Conservation (phyloP, 2,888 invertebrate genomes). For the Sceliomorpha sp. region DNA sequence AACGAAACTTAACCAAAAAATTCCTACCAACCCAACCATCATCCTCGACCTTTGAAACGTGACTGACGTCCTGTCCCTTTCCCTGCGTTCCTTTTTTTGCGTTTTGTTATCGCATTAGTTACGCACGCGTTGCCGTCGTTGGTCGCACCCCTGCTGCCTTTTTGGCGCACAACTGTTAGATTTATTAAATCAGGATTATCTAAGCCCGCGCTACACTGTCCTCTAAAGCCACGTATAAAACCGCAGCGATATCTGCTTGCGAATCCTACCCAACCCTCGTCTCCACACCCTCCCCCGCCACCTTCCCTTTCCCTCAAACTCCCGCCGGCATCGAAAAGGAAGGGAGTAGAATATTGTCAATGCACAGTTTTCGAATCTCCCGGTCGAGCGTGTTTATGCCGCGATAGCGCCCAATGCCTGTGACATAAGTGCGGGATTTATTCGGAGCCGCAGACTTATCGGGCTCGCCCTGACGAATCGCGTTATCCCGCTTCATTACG, state of each 20-base stretch:
- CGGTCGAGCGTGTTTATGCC: constrained; percentile 29
- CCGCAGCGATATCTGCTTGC: constrained; percentile 70
- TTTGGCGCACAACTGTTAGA: constrained; percentile 78
- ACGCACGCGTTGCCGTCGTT: constrained; percentile 73
- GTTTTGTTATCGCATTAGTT: constrained; percentile 76
- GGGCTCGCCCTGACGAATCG: constrained; percentile 41
- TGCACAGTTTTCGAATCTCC: constrained; percentile 50
- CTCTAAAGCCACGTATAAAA: constrained; percentile 76
- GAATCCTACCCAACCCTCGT: no score
- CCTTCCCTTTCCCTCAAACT: constrained; percentile 33
- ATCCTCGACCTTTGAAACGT: constrained; percentile 14
- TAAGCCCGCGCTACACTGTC: constrained; percentile 77
- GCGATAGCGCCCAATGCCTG: constrained; percentile 66
- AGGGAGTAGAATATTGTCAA: constrained; percentile 51
- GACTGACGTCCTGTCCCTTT: constrained; percentile 42
- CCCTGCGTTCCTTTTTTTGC: constrained; percentile 23
- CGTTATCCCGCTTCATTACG: constrained; percentile 28
- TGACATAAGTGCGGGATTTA: constrained; percentile 65
- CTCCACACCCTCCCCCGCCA: no score
- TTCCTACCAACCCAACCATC: no score
- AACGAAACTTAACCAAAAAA: no score
- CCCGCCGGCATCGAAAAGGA: constrained; percentile 8
- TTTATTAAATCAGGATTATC: constrained; percentile 81
- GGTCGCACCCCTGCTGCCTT: constrained; percentile 55
- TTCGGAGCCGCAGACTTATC: constrained; percentile 40